Conservation (phyloP, 2,888 invertebrate species). For the Auanema sp. region DNA sequence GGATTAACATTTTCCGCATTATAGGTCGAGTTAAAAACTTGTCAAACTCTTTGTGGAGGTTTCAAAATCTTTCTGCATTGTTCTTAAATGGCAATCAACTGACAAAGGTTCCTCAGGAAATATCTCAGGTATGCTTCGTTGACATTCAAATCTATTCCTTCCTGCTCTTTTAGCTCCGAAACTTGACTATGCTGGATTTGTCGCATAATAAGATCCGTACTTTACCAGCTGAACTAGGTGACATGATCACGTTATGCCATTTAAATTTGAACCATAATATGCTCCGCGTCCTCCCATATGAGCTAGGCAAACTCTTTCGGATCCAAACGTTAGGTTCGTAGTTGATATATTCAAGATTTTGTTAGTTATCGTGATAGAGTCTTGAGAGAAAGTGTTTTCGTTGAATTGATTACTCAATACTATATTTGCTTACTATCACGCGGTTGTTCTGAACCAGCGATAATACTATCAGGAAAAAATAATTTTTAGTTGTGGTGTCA, state of each 20-base stretch:
- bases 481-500: no score
- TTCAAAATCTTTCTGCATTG: conserved; percentile 84
- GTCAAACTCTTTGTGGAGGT: conserved; percentile 87
- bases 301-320: conserved; percentile 95
- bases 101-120: conserved; percentile 84
- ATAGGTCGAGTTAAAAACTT: conserved; percentile 89
- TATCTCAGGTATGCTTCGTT: conserved; percentile 71
- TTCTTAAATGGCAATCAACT: conserved; percentile 94
- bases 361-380: no score
- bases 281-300: conserved; percentile 89
- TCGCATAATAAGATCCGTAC: conserved; percentile 91
- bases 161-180: conserved; percentile 69
- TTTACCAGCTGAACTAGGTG: conserved; percentile 92
- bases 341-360: no score
- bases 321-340: conserved; percentile 80
- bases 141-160: not conserved
- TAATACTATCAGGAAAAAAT: no score
- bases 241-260: conserved; percentile 92
- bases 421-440: not conserved
- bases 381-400: not conserved
- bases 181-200: conserved; percentile 85
- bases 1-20: not conserved
- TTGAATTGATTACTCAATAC: not conserved
- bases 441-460: not conserved
- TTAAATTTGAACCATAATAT: conserved; percentile 90